Base-by-base conservation (phyloP, 2,888 invertebrate genomes). In the Meliscaeva auricollis region DNA sequence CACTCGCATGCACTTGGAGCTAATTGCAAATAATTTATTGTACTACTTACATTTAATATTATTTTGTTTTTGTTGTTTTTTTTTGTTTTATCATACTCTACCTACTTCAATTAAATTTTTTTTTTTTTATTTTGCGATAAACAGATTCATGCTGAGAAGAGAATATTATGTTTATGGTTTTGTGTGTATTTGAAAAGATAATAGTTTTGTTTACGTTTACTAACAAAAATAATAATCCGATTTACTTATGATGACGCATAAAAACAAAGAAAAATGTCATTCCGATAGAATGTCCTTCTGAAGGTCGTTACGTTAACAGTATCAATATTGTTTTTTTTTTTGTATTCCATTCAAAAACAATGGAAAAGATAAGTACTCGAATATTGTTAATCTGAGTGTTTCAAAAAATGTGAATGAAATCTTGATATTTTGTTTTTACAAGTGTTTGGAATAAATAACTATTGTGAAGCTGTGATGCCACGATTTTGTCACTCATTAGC, bases 1-100 rank as follows among this genome's bases (percentile, higher is more conserved):
- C 46, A 60, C 32, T 58, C 70, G 70, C 84, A 87, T 87, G 81
- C 69, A 87, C 84, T 73, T 50, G 26, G 41, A 66, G 66, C 60
- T 83, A 60, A 73, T 77, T 82, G 77, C 32, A 46, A 35, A 64
- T 74, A 35, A 50, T 72, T 77, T 44, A 44, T 13, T 22, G 22
- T 32, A 69, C 68, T 70, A 69, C 20, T 26, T 44, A 62, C 44
- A 62, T 69, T 75, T 35, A 62, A 62, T 35, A 17, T 72, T 20
- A 30, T 54, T 54, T 52, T 52, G 13, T 50, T 26, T 52, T 41
- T 41, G 2, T 26, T 26, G 2, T 13, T 20, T 11, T 17, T 32
- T 35, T 35, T 32, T 56, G 17, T 56, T 56, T 0, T 13, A 15
- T 26, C 1, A 20, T 60, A n/a, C 13, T 15, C 3, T 7, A 30